These are phyloP conservation scores for Troides aeacus DNA, from an alignment of 2,888 invertebrate genomes.

Conservation along the genomic window DNA sequence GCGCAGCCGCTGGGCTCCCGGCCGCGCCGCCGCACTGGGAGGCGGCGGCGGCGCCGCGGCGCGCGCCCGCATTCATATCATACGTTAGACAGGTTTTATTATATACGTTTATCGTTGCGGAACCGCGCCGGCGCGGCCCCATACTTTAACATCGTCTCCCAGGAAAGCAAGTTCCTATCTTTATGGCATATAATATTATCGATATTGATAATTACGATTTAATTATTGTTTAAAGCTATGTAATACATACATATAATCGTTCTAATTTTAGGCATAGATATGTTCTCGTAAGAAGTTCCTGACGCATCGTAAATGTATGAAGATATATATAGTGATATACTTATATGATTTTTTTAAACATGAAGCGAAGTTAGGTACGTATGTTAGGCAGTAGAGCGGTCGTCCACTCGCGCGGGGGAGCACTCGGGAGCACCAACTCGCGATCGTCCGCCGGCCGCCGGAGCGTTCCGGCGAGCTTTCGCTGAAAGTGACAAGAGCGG, in stretches of 20 bases:
- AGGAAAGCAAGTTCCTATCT: constrained; percentile 82
- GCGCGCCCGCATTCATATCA: constrained; percentile 74
- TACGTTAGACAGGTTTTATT: constrained; percentile 80
- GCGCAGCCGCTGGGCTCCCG: constrained; percentile 42
- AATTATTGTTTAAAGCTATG: constrained; percentile 82
- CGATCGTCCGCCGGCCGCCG: background rate
- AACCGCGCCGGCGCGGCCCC: constrained; percentile 63
- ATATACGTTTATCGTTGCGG: constrained; percentile 77
- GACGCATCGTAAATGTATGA: constrained; percentile 80
- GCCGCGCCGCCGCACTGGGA: constrained; percentile 34
- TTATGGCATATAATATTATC: constrained; percentile 82
- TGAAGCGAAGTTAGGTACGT: constrained; percentile 78
- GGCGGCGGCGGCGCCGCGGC: constrained; percentile 45
- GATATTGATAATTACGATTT: constrained; percentile 82
- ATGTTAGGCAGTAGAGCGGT: constrained; percentile 79
- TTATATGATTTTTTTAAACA: constrained; percentile 79
- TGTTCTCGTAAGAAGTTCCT: constrained; percentile 81
- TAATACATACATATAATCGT: constrained; percentile 82
- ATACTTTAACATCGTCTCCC: constrained; percentile 77
- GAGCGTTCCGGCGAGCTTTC: background rate
- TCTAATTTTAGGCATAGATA: constrained; percentile 81
- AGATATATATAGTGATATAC: constrained; percentile 80
- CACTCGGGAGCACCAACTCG: constrained; percentile 30
- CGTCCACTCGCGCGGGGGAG: constrained; percentile 68
- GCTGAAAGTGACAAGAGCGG: constrained; percentile 4